Conservation (phyloP, 2,113 vertebrate genomes). For the Oceanodroma tethys region DNA sequence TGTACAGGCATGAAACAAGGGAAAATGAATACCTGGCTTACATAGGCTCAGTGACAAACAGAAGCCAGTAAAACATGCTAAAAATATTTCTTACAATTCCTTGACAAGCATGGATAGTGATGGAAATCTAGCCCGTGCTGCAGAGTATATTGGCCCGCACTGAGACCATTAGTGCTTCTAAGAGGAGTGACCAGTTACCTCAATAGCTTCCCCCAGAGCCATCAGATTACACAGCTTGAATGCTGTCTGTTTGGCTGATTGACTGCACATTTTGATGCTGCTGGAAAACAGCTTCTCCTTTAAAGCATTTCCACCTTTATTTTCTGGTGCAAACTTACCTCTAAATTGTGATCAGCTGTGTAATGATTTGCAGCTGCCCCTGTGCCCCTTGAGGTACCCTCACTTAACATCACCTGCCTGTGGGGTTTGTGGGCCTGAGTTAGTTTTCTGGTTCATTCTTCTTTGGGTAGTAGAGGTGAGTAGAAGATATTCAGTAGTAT, state of each 20-base stretch:
- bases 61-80: neutral
- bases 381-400: neutral
- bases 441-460: neutral
- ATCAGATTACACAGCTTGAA: neutral
- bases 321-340: neutral
- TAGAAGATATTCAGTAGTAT: neutral
- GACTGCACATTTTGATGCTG: neutral
- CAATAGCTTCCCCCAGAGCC: neutral
- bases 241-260: neutral
- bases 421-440: fast-evolving
- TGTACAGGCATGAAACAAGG: neutral
- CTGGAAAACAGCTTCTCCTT: neutral
- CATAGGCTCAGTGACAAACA: neutral
- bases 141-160: neutral
- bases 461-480: neutral
- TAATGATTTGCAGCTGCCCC: neutral
- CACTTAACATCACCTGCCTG: neutral
- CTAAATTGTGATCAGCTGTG: neutral
- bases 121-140: neutral
- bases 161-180: neutral
- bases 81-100: neutral
- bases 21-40: neutral
- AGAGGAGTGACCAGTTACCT: neutral
- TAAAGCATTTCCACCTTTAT: neutral
- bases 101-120: neutral